These are phyloP conservation scores for Agrypnia vestita DNA, from an alignment of 1,140 invertebrate species.

Conservation along the genomic window DNA sequence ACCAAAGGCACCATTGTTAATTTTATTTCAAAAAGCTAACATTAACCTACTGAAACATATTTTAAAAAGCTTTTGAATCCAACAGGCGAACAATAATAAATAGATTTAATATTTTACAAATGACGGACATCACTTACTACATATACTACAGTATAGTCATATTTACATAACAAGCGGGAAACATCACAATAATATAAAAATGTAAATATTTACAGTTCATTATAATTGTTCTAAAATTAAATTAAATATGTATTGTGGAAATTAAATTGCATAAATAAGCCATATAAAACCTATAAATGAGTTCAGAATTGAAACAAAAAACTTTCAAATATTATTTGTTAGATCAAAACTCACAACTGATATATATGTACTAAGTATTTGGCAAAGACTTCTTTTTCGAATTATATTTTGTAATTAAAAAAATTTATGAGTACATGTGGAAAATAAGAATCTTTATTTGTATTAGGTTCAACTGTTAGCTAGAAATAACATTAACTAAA, in stretches of 20 bases:
- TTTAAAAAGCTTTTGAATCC: conserved; percentile 24
- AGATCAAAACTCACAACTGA: neutral
- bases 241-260: no score
- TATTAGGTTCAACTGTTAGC: no score
- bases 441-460: no score
- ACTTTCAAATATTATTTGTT: no score
- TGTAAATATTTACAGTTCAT: neutral
- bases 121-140: conserved; percentile 28
- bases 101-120: conserved; percentile 41
- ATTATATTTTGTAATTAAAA: no score
- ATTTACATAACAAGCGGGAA: conserved; percentile 24
- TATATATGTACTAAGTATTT: neutral
- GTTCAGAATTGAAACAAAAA: no score
- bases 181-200: neutral
- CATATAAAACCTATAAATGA: no score
- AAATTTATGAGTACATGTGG: no score
- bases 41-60: conserved; percentile 32
- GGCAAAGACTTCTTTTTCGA: neutral
- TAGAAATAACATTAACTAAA: no score
- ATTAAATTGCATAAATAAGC: neutral
- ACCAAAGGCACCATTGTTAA: conserved; percentile 51
- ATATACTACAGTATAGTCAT: neutral
- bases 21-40: conserved; percentile 49
- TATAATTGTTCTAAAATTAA: neutral
- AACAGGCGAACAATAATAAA: conserved; percentile 34